Percentiles rank a stretch among this genome's conserved stretches.
Evolutionary conservation across 2,888 invertebrate species (phyloP).

Genomic region (Octodonta nipae): DNA sequence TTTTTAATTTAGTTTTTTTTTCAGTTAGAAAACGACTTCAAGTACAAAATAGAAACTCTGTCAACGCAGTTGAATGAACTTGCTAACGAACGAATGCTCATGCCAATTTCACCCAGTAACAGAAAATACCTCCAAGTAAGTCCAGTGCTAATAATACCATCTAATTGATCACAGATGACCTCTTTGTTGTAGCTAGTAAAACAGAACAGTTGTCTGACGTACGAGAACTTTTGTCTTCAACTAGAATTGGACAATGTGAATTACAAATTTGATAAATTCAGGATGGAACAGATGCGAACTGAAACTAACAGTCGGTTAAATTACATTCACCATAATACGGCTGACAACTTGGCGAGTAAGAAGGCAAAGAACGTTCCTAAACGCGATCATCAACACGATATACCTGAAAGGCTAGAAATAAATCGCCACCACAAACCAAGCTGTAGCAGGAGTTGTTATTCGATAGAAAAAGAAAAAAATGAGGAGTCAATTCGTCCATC

Average conservation of each 20-base stretch:
- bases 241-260: slow-evolving; percentile 28
- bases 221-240: slow-evolving; percentile 33
- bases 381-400: too few relatives aligned
- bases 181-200: slow-evolving; percentile 26
- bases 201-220: slow-evolving; percentile 32
- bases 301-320: slow-evolving; percentile 26
- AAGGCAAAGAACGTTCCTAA: too few relatives aligned
- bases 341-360: too few relatives aligned
- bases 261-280: slow-evolving; percentile 23
- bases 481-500: too few relatives aligned
- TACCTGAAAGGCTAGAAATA: too few relatives aligned
- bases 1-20: slow-evolving; percentile 12
- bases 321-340: slow-evolving; percentile 16
- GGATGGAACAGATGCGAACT: slow-evolving; percentile 21
- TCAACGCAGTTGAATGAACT: slow-evolving; percentile 26
- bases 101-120: slow-evolving; percentile 30
- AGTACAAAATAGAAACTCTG: slow-evolving; percentile 25
- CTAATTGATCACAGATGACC: too few relatives aligned
- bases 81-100: slow-evolving; percentile 24
- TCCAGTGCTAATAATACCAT: too few relatives aligned
- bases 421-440: too few relatives aligned
- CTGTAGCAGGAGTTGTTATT: too few relatives aligned
- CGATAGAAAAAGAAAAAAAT: too few relatives aligned
- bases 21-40: slow-evolving; percentile 27
- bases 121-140: slow-evolving; percentile 33